phyloP scores from a whole-genome alignment of 2,113 vertebrate genomes.

The Melanocharis versteri region DNA sequence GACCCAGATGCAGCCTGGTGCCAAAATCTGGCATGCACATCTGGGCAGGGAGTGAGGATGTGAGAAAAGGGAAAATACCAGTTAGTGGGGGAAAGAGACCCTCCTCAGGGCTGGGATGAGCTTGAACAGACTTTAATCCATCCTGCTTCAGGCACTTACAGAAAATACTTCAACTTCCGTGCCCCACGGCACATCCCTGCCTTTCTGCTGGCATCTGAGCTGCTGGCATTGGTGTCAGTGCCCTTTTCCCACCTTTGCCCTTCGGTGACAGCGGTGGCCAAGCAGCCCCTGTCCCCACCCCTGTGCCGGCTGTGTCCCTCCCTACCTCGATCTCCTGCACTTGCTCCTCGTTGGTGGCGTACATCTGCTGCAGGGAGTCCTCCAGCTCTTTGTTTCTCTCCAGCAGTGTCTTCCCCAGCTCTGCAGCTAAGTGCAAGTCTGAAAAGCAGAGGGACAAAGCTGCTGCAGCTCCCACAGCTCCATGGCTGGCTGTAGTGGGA shows the following conservation, averaged over 20 bases:
- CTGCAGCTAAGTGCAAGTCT: conserved; percentile 91
- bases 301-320: not conserved
- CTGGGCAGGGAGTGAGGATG: not conserved
- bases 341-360: conserved; percentile 92
- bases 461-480: not conserved
- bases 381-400: conserved; percentile 97
- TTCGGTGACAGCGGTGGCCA: rapidly evolving
- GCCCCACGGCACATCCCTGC: not conserved
- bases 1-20: not conserved
- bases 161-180: not conserved
- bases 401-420: conserved; percentile 94
- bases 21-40: not conserved
- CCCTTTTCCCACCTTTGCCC: not conserved
- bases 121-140: not conserved
- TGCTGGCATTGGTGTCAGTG: not conserved
- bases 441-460: conserved; percentile 18
- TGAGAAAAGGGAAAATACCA: not conserved
- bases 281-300: not conserved
- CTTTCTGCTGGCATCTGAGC: not conserved
- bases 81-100: not conserved
- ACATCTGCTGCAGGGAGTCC: conserved; percentile 96
- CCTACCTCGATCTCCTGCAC: conserved; percentile 95
- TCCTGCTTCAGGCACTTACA: not conserved
- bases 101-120: not conserved
- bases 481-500: not conserved